Percentiles rank a stretch among this genome's conserved stretches.
These are phyloP conservation scores for Engraulis encrasicolus DNA, from an alignment of 2,113 vertebrate genomes.

Conservation along the genomic window DNA sequence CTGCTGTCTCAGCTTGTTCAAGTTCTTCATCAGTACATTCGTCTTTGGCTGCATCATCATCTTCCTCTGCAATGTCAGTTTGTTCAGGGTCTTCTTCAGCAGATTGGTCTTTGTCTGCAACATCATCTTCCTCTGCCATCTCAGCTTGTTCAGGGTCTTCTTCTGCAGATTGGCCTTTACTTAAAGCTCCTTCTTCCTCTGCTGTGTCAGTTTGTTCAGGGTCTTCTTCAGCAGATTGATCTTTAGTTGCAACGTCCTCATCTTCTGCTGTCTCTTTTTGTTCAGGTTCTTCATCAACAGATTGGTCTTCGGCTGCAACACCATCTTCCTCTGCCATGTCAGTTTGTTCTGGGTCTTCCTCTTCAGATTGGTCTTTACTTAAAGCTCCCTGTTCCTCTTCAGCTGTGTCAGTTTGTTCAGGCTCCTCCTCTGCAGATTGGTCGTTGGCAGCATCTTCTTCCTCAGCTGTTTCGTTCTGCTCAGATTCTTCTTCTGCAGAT, in stretches of 20 bases:
- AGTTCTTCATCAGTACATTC: neutral
- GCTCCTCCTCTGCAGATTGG: neutral
- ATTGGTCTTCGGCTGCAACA: neutral
- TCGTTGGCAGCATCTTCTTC: neutral
- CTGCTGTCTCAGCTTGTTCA: neutral
- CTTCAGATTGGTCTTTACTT: neutral
- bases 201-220: neutral
- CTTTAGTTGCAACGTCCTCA: neutral
- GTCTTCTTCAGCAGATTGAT: neutral
- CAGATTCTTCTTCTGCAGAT: conserved; percentile 23
- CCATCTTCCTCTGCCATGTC: neutral
- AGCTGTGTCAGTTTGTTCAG: too few species aligned
- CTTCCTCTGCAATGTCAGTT: too few species aligned
- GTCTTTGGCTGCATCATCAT: too few species aligned
- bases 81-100: too few species aligned
- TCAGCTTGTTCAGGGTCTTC: neutral
- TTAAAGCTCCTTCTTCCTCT: neutral
- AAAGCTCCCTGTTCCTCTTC: too few species aligned
- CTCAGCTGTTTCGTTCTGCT: neutral
- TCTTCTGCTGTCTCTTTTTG: neutral
- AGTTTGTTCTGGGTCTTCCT: too few species aligned
- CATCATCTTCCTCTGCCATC: neutral
- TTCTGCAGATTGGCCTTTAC: neutral
- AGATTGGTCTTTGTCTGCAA: neutral
- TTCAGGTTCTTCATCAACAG: neutral